Conservation (phyloP, 2,888 invertebrate species). For the Steromphala cineraria region DNA sequence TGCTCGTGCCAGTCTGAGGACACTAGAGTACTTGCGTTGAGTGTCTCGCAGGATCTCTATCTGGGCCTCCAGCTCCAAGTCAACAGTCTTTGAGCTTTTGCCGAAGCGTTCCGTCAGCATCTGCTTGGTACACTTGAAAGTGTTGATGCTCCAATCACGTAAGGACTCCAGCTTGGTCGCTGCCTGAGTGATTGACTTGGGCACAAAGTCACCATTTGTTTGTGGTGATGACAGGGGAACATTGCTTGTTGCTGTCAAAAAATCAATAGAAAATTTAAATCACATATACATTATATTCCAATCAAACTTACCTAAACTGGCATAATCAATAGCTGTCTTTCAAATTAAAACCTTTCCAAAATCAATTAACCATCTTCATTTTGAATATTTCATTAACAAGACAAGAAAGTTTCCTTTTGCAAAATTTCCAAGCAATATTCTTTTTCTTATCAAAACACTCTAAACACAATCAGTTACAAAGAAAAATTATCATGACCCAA, state of each 20-base stretch:
- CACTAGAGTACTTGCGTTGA: conserved; percentile 87
- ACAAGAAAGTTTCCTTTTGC: too few relatives aligned
- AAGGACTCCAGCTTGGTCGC: conserved; percentile 84
- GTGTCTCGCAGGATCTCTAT: conserved; percentile 95
- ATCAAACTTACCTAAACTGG: neutral
- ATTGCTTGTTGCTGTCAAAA: conserved; percentile 61
- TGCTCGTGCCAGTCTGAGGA: conserved; percentile 89
- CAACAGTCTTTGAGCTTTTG: conserved; percentile 78
- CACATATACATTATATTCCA: neutral
- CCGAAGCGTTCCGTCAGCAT: conserved; percentile 96
- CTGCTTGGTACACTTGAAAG: conserved; percentile 98
- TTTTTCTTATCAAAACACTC: too few relatives aligned
- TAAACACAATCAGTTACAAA: too few relatives aligned
- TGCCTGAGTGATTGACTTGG: conserved; percentile 58
- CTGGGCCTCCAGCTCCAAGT: conserved; percentile 91
- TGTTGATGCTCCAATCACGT: conserved; percentile 97
- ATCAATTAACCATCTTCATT: too few relatives aligned
- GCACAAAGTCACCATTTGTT: conserved; percentile 65
- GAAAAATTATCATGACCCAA: too few relatives aligned
- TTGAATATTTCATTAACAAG: neutral
- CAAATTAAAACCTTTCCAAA: too few relatives aligned
- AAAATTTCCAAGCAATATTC: too few relatives aligned
- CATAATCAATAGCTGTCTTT: too few relatives aligned
- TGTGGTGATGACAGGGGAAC: conserved; percentile 58
- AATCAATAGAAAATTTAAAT: neutral